phyloP scores from a whole-genome alignment of 2,888 invertebrate genomes.

The Chalcosyrphus nemorum region DNA sequence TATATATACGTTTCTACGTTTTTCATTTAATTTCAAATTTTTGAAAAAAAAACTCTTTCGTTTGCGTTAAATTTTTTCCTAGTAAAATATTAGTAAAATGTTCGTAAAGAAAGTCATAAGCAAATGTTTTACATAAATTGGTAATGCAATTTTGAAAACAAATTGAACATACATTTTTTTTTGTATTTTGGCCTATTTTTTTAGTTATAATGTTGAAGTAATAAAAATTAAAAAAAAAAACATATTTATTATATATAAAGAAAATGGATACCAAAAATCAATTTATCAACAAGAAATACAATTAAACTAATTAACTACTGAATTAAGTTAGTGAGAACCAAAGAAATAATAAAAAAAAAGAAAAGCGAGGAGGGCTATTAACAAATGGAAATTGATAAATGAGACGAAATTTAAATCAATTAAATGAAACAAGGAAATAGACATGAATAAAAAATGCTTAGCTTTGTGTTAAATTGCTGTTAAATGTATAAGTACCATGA shows the following conservation, averaged over 20 bases:
- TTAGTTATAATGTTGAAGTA: constrained; percentile 44
- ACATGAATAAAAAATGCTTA: constrained; percentile 78
- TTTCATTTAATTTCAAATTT: constrained; percentile 40
- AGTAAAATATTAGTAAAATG: constrained; percentile 67
- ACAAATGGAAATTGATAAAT: constrained; percentile 27
- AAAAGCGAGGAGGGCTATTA: constrained; percentile 46
- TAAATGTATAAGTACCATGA: constrained; percentile 81
- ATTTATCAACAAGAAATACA: constrained; percentile 62
- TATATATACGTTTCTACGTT: constrained; percentile 56
- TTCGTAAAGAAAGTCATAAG: constrained; percentile 38
- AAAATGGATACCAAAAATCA: constrained; percentile 53
- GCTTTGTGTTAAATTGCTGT: constrained; percentile 82
- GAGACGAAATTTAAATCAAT: constrained; percentile 70
- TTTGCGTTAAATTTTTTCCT: constrained; percentile 47
- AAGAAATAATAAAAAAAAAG: constrained; percentile 12
- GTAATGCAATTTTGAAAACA: constrained; percentile 18
- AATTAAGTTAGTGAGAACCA: constrained; percentile 69
- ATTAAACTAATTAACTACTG: constrained; percentile 60
- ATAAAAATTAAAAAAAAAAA: constrained; percentile 36
- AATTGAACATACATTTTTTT: constrained; percentile 10
- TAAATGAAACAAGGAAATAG: constrained; percentile 69
- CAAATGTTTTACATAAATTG: not conserved
- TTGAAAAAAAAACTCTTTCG: constrained; percentile 6
- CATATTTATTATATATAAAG: constrained; percentile 56
- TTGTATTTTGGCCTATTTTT: constrained; percentile 1